These are phyloP conservation scores for Microdon myrmicae DNA, from an alignment of 2,888 invertebrate genomes.

Conservation along the genomic window DNA sequence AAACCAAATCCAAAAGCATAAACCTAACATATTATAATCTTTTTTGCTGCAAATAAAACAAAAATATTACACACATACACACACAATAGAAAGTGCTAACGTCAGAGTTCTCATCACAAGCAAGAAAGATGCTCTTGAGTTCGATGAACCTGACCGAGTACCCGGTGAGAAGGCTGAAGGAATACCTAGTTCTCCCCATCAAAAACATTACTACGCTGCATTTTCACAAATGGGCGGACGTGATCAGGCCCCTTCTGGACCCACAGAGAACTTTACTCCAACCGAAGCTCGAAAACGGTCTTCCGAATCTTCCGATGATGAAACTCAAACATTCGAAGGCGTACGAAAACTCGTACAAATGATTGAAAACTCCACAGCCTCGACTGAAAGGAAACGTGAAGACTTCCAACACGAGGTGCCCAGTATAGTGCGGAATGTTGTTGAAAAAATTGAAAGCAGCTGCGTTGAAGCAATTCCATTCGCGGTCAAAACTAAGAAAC, in stretches of 20 bases:
- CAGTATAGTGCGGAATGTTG: conserved; percentile 3
- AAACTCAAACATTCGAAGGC: conserved; percentile 4
- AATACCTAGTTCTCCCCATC: neutral
- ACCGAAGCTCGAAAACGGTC: neutral
- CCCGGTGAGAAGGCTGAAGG: conserved; percentile 5
- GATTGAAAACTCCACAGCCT: conserved; percentile 3
- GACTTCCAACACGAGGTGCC: neutral
- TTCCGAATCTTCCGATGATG: too few relatives aligned
- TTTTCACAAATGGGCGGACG: conserved; percentile 21
- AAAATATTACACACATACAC: too few relatives aligned
- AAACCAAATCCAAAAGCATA: too few relatives aligned
- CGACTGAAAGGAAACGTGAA: neutral
- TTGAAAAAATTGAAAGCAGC: conserved; percentile 20
- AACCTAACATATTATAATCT: conserved; percentile 17
- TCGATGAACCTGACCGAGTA: conserved; percentile 6
- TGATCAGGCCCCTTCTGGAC: neutral
- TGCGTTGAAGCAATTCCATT: conserved; percentile 28
- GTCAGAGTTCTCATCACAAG: conserved; percentile 3
- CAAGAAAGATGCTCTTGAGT: conserved; percentile 9
- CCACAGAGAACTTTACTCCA: neutral
- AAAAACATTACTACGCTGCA: conserved; percentile 13
- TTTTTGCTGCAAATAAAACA: conserved; percentile 37
- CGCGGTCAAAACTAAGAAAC: neutral
- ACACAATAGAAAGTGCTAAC: conserved; percentile 14
- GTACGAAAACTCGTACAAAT: conserved; percentile 16